Conservation (phyloP, 2,797 vertebrate species). For the Ptychobarbus kaznakovi region DNA sequence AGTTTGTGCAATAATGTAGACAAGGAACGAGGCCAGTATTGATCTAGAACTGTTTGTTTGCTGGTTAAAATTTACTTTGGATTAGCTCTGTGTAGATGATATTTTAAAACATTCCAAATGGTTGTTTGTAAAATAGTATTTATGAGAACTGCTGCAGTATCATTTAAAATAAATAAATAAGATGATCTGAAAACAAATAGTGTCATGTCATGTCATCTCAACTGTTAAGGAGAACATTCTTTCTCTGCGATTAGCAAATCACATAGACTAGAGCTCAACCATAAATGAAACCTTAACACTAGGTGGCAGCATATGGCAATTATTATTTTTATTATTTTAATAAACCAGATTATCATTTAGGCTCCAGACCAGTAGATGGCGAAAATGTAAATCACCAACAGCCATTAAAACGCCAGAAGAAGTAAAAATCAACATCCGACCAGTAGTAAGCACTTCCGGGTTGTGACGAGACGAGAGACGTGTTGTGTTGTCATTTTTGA, state of each 20-base stretch:
- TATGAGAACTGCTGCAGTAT: neutral
- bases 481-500: constrained; percentile 52
- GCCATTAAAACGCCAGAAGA: neutral
- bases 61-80: constrained; percentile 76
- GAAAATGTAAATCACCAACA: neutral
- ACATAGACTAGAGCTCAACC: neutral
- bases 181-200: neutral
- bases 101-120: neutral
- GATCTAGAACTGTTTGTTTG: constrained; percentile 70
- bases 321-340: neutral
- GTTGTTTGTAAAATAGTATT: neutral
- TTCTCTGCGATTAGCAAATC: neutral
- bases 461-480: constrained; percentile 30
- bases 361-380: constrained; percentile 37
- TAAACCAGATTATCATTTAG: neutral
- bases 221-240: neutral
- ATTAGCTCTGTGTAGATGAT: neutral
- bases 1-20: constrained; percentile 55
- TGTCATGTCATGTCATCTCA: neutral
- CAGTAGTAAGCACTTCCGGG: constrained; percentile 35
- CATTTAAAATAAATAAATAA: too few relatives aligned
- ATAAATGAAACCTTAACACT: neutral
- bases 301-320: neutral
- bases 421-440: constrained; percentile 3
- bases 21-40: constrained; percentile 37